Base-by-base conservation (phyloP, 2,888 invertebrate genomes). In the Antheraea yamamai region DNA sequence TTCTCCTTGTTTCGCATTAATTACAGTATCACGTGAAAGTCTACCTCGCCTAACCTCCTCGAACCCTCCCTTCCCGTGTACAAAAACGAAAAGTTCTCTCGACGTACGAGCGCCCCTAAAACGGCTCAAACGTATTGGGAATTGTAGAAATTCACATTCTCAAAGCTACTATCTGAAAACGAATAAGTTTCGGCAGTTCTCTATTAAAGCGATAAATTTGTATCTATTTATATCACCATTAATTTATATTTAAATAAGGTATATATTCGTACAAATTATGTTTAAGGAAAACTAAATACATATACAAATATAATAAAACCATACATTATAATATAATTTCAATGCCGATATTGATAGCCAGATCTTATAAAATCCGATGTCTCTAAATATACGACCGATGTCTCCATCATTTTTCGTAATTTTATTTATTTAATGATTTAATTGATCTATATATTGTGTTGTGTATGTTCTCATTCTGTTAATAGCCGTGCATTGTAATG, bases 1-100 rank as follows among this genome's bases (percentile, higher is more conserved):
- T 90, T 89, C 88, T 85, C 82, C 87, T 87, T 91, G 90, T 90
- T 89, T 89, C 85, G 85, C 89, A 90, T 89, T 90, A 91, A 91
- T 91, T 91, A 90, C 88, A 78, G 82, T 82, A 83, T 84, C 84
- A 83, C 82, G 84, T 83, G 80, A 77, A 81, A 78, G 76, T 78
- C 76, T 73, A 77, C 73, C 78, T 73, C 72, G 30, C 16, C 26
- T 14, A 66, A 66, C 71, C 78, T 74, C 75, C 75, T 74, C 77
- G 75, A 81, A 73, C 77, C 87, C 85, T 85, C 87, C 89, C 83
- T 79, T 90, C 84, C 81, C 86, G 80, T 90, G 90, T 88, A 86
- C 88, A 87, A 87, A 90, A 89, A 90, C 82, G 84, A 81, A 85
- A 84, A 84, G 82, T 84, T 82, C 76, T 75, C 76, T 74, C 39